Conservation (phyloP, 2,113 vertebrate species). For the Phyllopteryx taeniolatus region DNA sequence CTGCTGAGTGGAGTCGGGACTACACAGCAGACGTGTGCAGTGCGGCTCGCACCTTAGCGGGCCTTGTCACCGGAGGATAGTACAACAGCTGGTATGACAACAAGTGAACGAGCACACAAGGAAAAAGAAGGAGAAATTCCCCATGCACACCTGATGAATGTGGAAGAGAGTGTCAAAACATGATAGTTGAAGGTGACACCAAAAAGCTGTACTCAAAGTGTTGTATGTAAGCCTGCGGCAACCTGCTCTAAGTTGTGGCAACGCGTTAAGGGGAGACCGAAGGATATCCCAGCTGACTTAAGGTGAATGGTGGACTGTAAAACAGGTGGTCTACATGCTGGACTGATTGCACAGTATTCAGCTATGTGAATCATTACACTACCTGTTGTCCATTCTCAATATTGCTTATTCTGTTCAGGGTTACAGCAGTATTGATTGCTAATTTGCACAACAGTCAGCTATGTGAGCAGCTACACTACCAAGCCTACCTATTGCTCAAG, state of each 20-base stretch:
- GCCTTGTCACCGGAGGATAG: conserved; percentile 52
- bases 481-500: too few species aligned
- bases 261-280: too few species aligned
- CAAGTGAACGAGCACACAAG: conserved; percentile 43
- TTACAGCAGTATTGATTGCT: neutral
- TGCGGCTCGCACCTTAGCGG: conserved; percentile 42
- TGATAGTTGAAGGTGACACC: neutral
- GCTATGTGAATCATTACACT: too few species aligned
- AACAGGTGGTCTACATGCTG: too few species aligned
- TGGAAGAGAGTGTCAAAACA: conserved; percentile 45
- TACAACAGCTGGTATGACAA: conserved; percentile 62
- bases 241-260: too few species aligned
- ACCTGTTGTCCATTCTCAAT: too few species aligned
- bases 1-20: conserved; percentile 35
- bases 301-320: too few species aligned
- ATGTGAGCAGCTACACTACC: neutral
- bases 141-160: conserved; percentile 43
- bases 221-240: too few species aligned
- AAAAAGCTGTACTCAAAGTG: neutral
- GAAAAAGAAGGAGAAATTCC: conserved; percentile 36
- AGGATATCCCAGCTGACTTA: too few species aligned
- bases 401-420: too few species aligned
- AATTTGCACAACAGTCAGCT: neutral
- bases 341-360: too few species aligned
- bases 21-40: conserved; percentile 31